A percentile compares a stretch with the other conserved stretches of the same genome.
Evolutionary conservation across 1,140 invertebrate species (phyloP).

Genomic region (Oscheius sp.): DNA sequence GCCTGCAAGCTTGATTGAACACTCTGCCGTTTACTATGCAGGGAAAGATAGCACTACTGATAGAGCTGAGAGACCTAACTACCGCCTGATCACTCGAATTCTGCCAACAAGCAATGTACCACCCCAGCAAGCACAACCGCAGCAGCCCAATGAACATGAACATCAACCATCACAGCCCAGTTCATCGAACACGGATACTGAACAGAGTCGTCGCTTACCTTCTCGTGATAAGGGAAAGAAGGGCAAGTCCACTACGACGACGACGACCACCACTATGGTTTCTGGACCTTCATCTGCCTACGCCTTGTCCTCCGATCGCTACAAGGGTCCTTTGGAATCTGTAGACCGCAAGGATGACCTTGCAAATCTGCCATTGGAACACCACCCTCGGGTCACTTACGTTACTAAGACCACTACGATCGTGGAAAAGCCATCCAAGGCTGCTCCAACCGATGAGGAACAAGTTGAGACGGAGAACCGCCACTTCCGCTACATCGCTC

Average conservation of each 20-base stretch:
- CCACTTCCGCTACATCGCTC: slow-evolving; percentile 54
- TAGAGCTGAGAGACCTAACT: background rate
- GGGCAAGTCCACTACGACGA: too few species aligned
- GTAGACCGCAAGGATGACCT: background rate
- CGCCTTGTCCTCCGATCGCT: background rate
- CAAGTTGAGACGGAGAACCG: background rate
- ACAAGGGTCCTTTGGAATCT: background rate
- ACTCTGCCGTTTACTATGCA: slow-evolving; percentile 8
- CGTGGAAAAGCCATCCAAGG: background rate
- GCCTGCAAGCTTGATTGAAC: background rate
- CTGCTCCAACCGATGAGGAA: background rate
- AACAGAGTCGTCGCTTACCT: too few species aligned
- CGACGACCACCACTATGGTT: too few species aligned
- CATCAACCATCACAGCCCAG: background rate
- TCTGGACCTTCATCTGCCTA: background rate
- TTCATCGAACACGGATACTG: too few species aligned
- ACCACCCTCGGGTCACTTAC: background rate
- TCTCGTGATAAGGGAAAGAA: too few species aligned
- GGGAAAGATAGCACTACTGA: background rate
- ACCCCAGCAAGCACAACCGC: slow-evolving; percentile 1
- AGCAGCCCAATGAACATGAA: slow-evolving; percentile 1
- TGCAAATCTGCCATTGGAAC: background rate
- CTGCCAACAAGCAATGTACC: slow-evolving; percentile 1
- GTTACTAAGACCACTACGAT: background rate
- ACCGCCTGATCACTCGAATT: slow-evolving; percentile 21